Evolutionary conservation across 30 jellyfish, hydroid and myxozoan genomes (phyloP), one percentile per base, ranked within the genome.

Genomic region (Chrysaora quinquecirrha): DNA sequence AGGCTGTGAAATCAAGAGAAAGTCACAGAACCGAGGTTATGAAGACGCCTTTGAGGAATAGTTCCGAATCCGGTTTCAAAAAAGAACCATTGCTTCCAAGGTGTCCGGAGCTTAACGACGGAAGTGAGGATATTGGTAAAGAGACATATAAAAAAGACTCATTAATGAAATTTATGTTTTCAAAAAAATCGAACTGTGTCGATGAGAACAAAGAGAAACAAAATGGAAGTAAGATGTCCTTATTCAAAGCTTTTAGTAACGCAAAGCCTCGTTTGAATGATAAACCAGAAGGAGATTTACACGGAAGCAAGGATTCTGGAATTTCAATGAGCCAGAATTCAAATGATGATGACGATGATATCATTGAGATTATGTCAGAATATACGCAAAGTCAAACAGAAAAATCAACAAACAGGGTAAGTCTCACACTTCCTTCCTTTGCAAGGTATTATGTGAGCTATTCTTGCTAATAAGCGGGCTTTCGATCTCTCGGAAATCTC

Each of bases 141-240:
- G 78, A 30, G 1, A 7, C 58, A 18, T 1, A 24, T 12, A 46
- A 66, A 1, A n/a, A 34, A 12, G 30, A 66, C 58, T 49, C 77
- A 14, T 60, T 75, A 31, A 9, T 64, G 64, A 54, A 32, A 35
- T 75, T 75, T 33, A 48, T 75, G 67, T 75, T 48, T 30, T 18
- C 76, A 31, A 52, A 56, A 34, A 56, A 52, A 19, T 16, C 77
- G 18, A 20, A 30, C 27, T 30, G 34, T 1, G 6, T 70, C 7
- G 82, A 70, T 0, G 19, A 22, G 67, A 70, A 35, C 68, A 52
- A 25, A 2, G 7, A 12, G 19, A 9, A 52, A 19, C 12, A 7
- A 20, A 52, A 19, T 10, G 25, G 27, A 10, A 20, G 27, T 9
- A 52, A 52, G 68, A 52, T 52, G 24, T 52, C 68, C 4, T 52